Base-by-base conservation (phyloP, 2,888 invertebrate genomes). In the Cetonia aurata region DNA sequence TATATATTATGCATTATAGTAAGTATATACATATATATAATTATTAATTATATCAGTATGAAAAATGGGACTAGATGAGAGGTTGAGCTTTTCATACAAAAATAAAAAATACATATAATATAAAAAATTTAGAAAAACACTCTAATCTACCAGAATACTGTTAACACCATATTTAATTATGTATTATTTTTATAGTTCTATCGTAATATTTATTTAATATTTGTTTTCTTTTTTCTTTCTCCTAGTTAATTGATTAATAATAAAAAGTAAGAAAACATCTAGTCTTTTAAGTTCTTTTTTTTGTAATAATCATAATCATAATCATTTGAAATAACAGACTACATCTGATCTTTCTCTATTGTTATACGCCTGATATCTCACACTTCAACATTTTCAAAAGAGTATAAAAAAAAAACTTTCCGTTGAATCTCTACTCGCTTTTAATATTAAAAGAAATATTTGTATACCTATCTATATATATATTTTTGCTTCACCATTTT, bases 61-160 rank as follows among this genome's bases (percentile, higher is more conserved):
- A 67, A 62, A 67, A 71, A 69, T 72, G 83, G 83, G 84, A 84
- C 84, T 84, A 84, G 84, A 84, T 83, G 83, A 83, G 81, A 83
- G 83, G 83, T 84, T 84, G 84, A 84, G 84, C 84, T 83, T 75
- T 81, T 82, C 80, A 83, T 84, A 84, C 83, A 84, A 84, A 84
- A 84, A 84, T 84, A 84, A 84, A 84, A 84, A 84, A 84, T 83
- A 84, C 83, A 83, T 82, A 83, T 79, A 80, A 81, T 83, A 83
- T 83, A 83, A 83, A 83, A 83, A 83, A 80, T 83, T 83, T 82
- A 81, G 81, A 82, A 83, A 37, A 83, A 82, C 82, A 83, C 82
- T 79, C 83, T 84, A 84, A 75, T 78, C 83, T 84, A 83, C 81
- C 79, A 82, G 84, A 85, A 85, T 85, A 85, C 84, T 85, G 84